A percentile compares a stretch with the other conserved stretches of the same genome.
Conservation (phyloP, 2,113 vertebrate genomes). For the Crotalus viridis region DNA sequence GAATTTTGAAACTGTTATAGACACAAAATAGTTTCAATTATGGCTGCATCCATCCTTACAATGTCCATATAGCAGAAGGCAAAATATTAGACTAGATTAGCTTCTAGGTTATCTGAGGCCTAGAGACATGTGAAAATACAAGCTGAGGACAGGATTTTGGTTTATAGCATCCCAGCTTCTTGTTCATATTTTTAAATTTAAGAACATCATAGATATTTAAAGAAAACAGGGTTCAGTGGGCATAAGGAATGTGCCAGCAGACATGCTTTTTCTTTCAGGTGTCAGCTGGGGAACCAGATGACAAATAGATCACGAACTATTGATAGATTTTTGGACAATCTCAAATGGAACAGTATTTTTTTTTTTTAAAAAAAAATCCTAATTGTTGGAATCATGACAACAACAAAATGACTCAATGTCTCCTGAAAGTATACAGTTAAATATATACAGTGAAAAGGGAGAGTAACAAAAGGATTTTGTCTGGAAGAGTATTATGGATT, state of each 20-base stretch:
- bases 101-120: neutral
- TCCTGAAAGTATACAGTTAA: neutral
- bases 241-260: neutral
- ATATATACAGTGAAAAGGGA: neutral
- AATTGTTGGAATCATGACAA: neutral
- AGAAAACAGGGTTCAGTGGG: neutral
- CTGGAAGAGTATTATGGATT: neutral
- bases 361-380: neutral
- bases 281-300: neutral
- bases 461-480: neutral
- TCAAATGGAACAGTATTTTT: neutral
- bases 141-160: neutral
- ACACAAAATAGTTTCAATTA: neutral
- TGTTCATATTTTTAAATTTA: neutral
- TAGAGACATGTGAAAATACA: neutral
- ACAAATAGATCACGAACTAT: neutral
- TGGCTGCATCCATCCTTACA: neutral
- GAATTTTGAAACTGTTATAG: neutral
- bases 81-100: neutral
- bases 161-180: neutral
- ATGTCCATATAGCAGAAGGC: neutral
- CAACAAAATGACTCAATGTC: neutral
- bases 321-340: neutral
- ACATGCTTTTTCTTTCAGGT: neutral
- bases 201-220: neutral